These are phyloP conservation scores for Pseudomyrmex flavicornis DNA, from an alignment of 1,140 invertebrate species.

Conservation along the genomic window DNA sequence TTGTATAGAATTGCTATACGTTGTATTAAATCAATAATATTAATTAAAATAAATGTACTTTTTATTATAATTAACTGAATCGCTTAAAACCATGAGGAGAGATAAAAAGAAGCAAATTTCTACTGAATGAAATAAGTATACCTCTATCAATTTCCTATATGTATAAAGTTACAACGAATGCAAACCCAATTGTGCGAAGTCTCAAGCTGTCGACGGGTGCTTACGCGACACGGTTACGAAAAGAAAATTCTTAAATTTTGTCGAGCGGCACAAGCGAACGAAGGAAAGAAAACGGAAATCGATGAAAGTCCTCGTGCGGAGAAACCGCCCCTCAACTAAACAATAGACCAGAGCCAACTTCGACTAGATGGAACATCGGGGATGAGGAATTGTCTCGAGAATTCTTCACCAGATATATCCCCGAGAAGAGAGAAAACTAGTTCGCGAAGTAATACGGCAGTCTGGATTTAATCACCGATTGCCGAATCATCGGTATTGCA, in stretches of 20 bases:
- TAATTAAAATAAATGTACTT: not conserved
- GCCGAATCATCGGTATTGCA: conserved; percentile 38
- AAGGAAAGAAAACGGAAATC: conserved; percentile 48
- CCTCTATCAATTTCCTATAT: not conserved
- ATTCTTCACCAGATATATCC: conserved; percentile 22
- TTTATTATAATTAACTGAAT: not conserved
- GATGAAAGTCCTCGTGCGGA: conserved; percentile 43
- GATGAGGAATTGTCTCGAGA: conserved; percentile 38
- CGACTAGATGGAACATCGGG: conserved; percentile 6
- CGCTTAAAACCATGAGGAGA: not conserved
- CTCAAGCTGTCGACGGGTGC: not conserved
- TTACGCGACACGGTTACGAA: conserved; percentile 3
- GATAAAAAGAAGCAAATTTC: not conserved
- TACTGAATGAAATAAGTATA: not conserved
- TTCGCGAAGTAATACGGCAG: conserved; percentile 11
- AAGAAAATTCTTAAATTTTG: conserved; percentile 47
- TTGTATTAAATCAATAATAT: not conserved
- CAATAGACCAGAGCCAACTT: conserved; percentile 49
- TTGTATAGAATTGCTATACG: not conserved
- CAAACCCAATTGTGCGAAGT: not conserved
- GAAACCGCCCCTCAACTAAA: conserved; percentile 58
- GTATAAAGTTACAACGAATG: not conserved
- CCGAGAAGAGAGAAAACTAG: conserved; percentile 41
- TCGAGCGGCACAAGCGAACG: conserved; percentile 14
- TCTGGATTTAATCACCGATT: conserved; percentile 48